Evolutionary conservation across 2,113 vertebrate genomes (phyloP), one percentile per base, ranked within the genome.

Genomic region (Peromyscus californicus): DNA sequence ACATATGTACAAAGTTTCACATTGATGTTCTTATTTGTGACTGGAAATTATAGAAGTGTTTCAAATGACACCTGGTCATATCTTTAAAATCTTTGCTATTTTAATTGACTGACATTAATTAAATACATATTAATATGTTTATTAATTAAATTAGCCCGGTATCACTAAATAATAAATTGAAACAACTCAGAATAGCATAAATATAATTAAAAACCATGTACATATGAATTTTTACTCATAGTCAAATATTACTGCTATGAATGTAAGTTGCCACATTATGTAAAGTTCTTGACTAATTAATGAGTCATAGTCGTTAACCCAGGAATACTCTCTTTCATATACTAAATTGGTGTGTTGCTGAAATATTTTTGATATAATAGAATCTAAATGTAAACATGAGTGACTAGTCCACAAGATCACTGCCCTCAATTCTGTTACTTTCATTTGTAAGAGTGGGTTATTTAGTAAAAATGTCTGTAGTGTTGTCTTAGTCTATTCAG

Each of bases 61-160:
- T 79, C 12, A 54, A 31, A 0, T 90, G n/a, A 72, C 51, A 54
- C 39, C 1, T 90, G 22, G 1, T 74, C 21, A 65, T 31, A 86
- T 67, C 42, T 80, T 69, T 90, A 45, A 90, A 42, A 24, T 19
- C 33, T 45, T 31, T 80, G 4, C 17, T 39, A 57, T 82, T 57
- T 87, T 74, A 96, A 67, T 17, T 94, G 15, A n/a, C 29, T n/a
- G 7, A 13, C 3, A 74, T 90, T 86, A 91, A 87, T 72, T 93
- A 54, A 33, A 45, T 17, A 57, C 12, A 24, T 2, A 74, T 57
- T 3, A 80, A 17, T 42, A 45, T 57, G 57, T 70, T 48, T 88
- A 45, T 67, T 57, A 80, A 31, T 39, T 86, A n/a, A n/a, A 21
- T 21, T 29, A 88, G 16, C 1, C 42, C 19, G 85, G 5, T 4